These are phyloP conservation scores for Cyprinodon variegatus DNA, from an alignment of 2,113 vertebrate genomes.

Conservation along the genomic window DNA sequence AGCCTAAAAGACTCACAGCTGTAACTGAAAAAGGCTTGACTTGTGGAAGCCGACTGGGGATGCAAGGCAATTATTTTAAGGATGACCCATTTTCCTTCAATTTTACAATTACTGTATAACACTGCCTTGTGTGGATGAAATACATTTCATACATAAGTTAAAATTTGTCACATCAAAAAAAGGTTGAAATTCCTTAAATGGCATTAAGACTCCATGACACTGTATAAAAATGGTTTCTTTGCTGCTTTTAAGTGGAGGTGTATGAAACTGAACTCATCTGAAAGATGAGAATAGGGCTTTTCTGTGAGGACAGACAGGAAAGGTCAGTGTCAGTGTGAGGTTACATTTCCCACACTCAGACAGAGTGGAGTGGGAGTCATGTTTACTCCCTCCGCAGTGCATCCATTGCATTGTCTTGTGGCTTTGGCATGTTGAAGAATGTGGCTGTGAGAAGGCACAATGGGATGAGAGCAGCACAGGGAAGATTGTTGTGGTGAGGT, in stretches of 20 bases:
- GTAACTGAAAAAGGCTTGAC: background rate
- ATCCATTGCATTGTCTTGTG: slow-evolving; percentile 19
- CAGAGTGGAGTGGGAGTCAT: slow-evolving; percentile 24
- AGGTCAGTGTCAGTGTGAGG: slow-evolving; percentile 34
- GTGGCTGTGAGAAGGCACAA: slow-evolving; percentile 19
- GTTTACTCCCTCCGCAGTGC: slow-evolving; percentile 35
- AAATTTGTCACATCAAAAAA: too few species aligned
- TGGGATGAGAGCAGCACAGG: slow-evolving; percentile 11
- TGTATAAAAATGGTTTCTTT: background rate
- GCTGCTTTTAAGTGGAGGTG: slow-evolving; percentile 1
- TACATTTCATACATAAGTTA: too few species aligned
- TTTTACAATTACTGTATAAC: background rate
- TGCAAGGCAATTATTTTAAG: background rate
- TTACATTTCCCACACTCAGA: slow-evolving; percentile 31
- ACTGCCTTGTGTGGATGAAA: background rate
- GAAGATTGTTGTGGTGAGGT: background rate
- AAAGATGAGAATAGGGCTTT: slow-evolving; percentile 4
- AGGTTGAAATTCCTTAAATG: too few species aligned
- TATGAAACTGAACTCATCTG: slow-evolving; percentile 9
- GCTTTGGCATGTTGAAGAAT: slow-evolving; percentile 26
- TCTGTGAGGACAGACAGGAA: slow-evolving; percentile 13
- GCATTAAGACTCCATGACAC: background rate
- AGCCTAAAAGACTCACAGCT: background rate
- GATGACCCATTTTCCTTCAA: too few species aligned
- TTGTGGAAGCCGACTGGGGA: background rate